Evolutionary conservation across 2,888 invertebrate genomes (phyloP).

Genomic region (Heteropelma amictum): DNA sequence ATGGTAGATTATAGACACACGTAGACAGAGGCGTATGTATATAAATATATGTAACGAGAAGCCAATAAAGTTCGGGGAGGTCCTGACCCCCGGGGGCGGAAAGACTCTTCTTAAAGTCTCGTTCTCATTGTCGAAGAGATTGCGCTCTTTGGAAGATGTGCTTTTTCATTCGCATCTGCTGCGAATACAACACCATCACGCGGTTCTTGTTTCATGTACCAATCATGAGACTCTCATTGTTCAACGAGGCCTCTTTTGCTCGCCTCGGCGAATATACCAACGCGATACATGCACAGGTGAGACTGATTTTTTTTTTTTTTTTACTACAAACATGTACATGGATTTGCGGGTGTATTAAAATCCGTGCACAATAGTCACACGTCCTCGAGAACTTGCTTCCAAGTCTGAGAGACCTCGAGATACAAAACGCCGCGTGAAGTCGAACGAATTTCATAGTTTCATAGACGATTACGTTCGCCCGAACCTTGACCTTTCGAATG

Average conservation of each 20-base stretch:
- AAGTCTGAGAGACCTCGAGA: constrained; percentile 6
- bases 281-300: neutral
- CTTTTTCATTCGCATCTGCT: constrained; percentile 31
- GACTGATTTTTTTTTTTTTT: neutral
- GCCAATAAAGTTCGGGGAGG: constrained; percentile 43
- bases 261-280: constrained; percentile 43
- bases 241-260: constrained; percentile 34
- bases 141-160: constrained; percentile 47
- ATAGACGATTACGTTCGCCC: constrained; percentile 40
- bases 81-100: constrained; percentile 53
- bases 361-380: constrained; percentile 44
- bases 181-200: neutral
- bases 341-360: neutral
- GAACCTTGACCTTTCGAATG: constrained; percentile 55
- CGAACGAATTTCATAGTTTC: constrained; percentile 45
- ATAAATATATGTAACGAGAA: constrained; percentile 26
- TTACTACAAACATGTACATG: neutral
- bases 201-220: constrained; percentile 24
- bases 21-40: constrained; percentile 4
- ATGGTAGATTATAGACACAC: constrained; percentile 9
- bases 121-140: constrained; percentile 47
- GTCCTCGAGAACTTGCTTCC: constrained; percentile 46
- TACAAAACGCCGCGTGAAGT: constrained; percentile 33
- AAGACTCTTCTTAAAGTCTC: constrained; percentile 50
- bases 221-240: constrained; percentile 38